Base-by-base conservation (phyloP, 2,888 invertebrate genomes). In the Hartigia nigra region DNA sequence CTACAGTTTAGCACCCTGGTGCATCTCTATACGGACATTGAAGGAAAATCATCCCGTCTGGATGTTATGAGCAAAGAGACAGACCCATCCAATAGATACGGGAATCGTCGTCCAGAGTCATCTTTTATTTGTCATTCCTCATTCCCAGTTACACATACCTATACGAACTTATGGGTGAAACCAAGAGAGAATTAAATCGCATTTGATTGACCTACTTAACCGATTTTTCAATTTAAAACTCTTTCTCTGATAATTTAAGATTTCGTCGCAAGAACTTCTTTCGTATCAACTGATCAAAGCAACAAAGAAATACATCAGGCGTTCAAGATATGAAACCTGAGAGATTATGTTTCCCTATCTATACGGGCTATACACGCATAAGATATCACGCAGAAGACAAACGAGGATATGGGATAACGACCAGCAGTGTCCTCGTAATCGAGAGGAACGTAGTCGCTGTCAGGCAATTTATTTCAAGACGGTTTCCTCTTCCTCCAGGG, bases 111-210 rank as follows among this genome's bases (percentile, higher is more conserved):
- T 9, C 23, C 23, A 23, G 23, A 23, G 23, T 55, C 14, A 55
- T 23, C 55, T 9, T 55, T 55, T 55, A 23, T 55, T 55, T 23
- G 23, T 3, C 3, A 55, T 23, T 9, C 55, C 9, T 2, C 23
- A 55, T 55, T 55, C 55, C 23, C 23, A 23, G 23, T 23, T 55
- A 23, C 55, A 23, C 55, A 23, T 0, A 55, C 23, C 55, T 2
- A 55, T 23, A 5, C 5, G 14, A 55, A 55, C 14, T 23, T 9
- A 55, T 55, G 9, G 55, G 2, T 9, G 23, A 72, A 32, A 72
- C 34, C 35, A 32, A 74, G 77, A 32, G 79, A 80, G 81, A 81
- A 83, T 82, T 76, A 81, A 81, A 82, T 82, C 77, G 83, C 79
- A 80, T 80, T 72, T 74, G 80, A 79, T 79, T 81, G 82, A 81